These are phyloP conservation scores for Aphodius granarius DNA, from an alignment of 2,888 invertebrate genomes.

Conservation along the genomic window DNA sequence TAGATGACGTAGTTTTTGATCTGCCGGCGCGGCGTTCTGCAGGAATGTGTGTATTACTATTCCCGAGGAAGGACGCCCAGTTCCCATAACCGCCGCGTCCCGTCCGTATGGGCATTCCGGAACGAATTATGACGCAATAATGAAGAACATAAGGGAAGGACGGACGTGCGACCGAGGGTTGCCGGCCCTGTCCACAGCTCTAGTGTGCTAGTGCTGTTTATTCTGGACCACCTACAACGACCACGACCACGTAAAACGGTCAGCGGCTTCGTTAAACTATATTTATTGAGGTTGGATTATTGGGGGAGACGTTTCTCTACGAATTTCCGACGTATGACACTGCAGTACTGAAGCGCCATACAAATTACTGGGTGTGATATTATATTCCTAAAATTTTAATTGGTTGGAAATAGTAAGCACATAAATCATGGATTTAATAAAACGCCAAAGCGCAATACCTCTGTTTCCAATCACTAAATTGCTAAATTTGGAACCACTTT, in stretches of 20 bases:
- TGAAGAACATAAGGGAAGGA: conserved; percentile 45
- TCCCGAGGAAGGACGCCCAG: conserved; percentile 44
- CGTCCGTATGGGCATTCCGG: conserved; percentile 40
- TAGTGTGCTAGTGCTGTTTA: conserved; percentile 44
- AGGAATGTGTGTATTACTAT: conserved; percentile 43
- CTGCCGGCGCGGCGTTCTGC: conserved; percentile 25
- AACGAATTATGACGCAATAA: conserved; percentile 52
- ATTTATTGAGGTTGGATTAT: conserved; percentile 32
- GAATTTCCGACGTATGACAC: neutral
- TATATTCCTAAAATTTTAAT: too few relatives aligned
- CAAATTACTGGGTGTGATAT: too few relatives aligned
- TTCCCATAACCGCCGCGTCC: conserved; percentile 26
- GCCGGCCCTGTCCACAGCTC: conserved; percentile 35
- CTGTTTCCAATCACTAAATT: too few relatives aligned
- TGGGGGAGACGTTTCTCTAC: neutral
- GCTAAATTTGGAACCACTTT: too few relatives aligned
- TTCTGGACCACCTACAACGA: conserved; percentile 46
- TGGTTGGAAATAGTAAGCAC: too few relatives aligned
- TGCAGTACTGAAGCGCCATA: too few relatives aligned
- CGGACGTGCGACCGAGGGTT: neutral
- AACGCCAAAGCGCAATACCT: too few relatives aligned
- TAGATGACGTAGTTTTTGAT: conserved; percentile 29
- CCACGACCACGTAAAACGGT: conserved; percentile 41
- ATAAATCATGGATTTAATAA: too few relatives aligned
- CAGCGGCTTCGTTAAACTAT: conserved; percentile 35